Conservation (phyloP, 2,888 invertebrate genomes). For the Ophioninae sp. region DNA sequence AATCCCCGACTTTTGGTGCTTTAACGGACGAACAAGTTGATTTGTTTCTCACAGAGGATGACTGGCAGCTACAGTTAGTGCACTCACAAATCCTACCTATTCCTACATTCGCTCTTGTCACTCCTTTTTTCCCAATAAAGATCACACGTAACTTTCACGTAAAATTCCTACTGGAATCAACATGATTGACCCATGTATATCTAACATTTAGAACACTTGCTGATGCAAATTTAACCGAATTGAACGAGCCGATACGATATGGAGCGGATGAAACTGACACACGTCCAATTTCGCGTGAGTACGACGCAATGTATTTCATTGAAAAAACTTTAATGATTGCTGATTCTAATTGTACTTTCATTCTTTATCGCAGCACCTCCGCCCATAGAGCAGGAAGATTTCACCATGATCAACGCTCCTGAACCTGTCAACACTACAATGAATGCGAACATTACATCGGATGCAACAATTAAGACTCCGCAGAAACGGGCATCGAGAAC, state of each 20-base stretch:
- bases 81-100: slow-evolving; percentile 13
- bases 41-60: slow-evolving; percentile 27
- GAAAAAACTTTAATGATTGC: background rate
- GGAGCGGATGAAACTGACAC: background rate
- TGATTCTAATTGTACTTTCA: background rate
- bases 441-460: background rate
- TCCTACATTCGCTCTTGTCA: background rate
- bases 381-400: background rate
- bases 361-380: background rate
- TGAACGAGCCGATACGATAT: slow-evolving; percentile 26
- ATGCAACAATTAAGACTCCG: slow-evolving; percentile 19
- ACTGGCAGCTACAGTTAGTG: slow-evolving; percentile 31
- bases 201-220: background rate
- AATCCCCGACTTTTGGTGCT: slow-evolving; percentile 59
- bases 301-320: background rate
- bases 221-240: background rate
- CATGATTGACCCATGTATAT: background rate
- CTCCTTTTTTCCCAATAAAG: background rate
- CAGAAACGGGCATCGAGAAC: slow-evolving; percentile 37
- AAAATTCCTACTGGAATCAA: background rate
- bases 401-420: background rate
- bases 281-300: slow-evolving; percentile 13
- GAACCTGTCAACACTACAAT: background rate
- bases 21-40: slow-evolving; percentile 59
- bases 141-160: background rate